Conservation (phyloP, 92 coral and sea anemone genomes). For the Meandrina meandrites region DNA sequence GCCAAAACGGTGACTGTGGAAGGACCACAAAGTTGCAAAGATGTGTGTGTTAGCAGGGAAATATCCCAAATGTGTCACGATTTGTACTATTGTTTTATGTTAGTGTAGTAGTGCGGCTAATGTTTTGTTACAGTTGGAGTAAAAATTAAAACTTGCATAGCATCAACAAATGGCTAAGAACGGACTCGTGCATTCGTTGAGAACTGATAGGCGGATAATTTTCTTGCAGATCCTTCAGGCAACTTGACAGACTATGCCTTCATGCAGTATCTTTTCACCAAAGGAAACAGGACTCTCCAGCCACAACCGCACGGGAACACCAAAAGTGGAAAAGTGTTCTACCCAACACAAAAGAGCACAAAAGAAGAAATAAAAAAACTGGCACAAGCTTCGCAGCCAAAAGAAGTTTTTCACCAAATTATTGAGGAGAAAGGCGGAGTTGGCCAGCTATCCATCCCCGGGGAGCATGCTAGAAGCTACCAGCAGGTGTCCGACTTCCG, state of each 20-base stretch:
- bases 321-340: background rate
- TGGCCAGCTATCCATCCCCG: background rate
- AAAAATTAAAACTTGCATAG: too few species aligned
- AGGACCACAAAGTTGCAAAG: too few species aligned
- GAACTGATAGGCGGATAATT: too few species aligned
- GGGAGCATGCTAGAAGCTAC: constrained; percentile 3
- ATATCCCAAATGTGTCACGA: too few species aligned
- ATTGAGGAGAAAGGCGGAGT: constrained; percentile 16
- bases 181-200: too few species aligned
- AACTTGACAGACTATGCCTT: background rate
- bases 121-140: too few species aligned
- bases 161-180: too few species aligned
- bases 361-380: constrained; percentile 15
- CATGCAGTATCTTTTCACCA: background rate
- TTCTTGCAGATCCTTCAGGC: too few species aligned
- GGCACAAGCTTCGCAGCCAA: background rate
- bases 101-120: too few species aligned
- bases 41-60: too few species aligned
- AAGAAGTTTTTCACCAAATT: background rate
- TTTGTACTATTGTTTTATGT: too few species aligned
- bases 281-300: background rate
- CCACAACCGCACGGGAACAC: background rate
- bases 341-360: background rate
- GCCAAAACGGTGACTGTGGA: too few species aligned
- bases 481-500: constrained; percentile 13